Conservation (phyloP, 2,888 invertebrate species). For the Campaea margaritaria region DNA sequence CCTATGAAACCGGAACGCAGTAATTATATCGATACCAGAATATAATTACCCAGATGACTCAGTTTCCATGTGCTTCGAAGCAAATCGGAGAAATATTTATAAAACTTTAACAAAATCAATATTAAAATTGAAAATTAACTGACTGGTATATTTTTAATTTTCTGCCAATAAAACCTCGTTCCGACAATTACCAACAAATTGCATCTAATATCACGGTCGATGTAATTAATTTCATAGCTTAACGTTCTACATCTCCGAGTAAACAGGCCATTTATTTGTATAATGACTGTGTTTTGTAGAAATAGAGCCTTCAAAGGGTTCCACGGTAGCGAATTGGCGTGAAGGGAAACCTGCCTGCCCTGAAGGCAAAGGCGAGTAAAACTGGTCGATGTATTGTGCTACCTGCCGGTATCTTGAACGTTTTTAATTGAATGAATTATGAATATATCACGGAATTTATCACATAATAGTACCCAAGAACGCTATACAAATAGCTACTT, state of each 20-base stretch:
- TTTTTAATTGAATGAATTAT: background rate
- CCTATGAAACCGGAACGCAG: too few relatives aligned
- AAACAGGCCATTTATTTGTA: conserved; percentile 26
- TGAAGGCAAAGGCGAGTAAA: conserved; percentile 22
- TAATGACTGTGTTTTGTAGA: conserved; percentile 22
- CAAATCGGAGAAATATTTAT: too few relatives aligned
- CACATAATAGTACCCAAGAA: background rate
- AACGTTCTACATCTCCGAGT: conserved; percentile 3
- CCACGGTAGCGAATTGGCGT: conserved; percentile 21
- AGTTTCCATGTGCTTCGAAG: too few relatives aligned
- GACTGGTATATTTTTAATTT: background rate
- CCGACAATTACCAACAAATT: conserved; percentile 16
- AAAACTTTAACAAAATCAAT: too few relatives aligned
- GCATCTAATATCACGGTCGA: conserved; percentile 14
- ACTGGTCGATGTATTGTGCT: conserved; percentile 14
- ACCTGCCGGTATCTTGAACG: conserved; percentile 1
- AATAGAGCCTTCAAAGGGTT: conserved; percentile 29
- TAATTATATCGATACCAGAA: too few relatives aligned
- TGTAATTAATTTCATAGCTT: conserved; percentile 15
- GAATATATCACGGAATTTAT: background rate
- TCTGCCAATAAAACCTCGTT: background rate
- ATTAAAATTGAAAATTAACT: too few relatives aligned
- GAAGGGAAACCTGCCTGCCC: conserved; percentile 30
- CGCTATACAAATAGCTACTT: too few relatives aligned
- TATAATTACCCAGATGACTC: too few relatives aligned